phyloP scores from a whole-genome alignment of 2,113 vertebrate genomes.

The Brienomyrus brachyistius region DNA sequence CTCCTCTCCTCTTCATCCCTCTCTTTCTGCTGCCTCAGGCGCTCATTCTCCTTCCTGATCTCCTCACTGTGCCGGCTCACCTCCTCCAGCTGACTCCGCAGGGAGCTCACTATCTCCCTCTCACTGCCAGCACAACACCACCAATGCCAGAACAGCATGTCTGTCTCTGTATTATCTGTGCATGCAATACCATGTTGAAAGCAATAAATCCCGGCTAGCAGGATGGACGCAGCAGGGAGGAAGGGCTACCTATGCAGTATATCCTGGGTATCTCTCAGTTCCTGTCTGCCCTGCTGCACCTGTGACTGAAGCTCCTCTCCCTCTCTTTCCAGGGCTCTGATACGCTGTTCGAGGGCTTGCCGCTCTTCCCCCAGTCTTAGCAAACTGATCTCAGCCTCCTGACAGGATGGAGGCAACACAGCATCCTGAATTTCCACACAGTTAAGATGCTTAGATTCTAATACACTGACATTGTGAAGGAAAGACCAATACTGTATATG shows the following conservation, averaged over 20 bases:
- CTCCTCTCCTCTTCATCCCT: constrained; percentile 55
- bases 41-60: constrained; percentile 54
- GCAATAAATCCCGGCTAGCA: background rate
- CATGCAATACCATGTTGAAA: background rate
- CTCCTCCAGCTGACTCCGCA: constrained; percentile 68
- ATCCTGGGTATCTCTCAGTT: constrained; percentile 40
- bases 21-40: constrained; percentile 58
- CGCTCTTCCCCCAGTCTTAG: constrained; percentile 36
- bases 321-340: constrained; percentile 43
- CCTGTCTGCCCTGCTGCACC: constrained; percentile 30
- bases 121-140: constrained; percentile 40
- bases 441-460: background rate
- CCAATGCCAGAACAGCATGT: background rate
- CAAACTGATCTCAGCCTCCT: constrained; percentile 44
- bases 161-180: background rate
- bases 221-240: background rate
- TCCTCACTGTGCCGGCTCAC: constrained; percentile 59
- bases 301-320: constrained; percentile 35
- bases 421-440: background rate
- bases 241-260: constrained; percentile 41
- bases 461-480: background rate
- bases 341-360: constrained; percentile 31
- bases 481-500: background rate
- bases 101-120: constrained; percentile 46
- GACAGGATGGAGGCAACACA: background rate